These are phyloP conservation scores for Megathymus violae DNA, from an alignment of 1,140 invertebrate species.

Conservation along the genomic window DNA sequence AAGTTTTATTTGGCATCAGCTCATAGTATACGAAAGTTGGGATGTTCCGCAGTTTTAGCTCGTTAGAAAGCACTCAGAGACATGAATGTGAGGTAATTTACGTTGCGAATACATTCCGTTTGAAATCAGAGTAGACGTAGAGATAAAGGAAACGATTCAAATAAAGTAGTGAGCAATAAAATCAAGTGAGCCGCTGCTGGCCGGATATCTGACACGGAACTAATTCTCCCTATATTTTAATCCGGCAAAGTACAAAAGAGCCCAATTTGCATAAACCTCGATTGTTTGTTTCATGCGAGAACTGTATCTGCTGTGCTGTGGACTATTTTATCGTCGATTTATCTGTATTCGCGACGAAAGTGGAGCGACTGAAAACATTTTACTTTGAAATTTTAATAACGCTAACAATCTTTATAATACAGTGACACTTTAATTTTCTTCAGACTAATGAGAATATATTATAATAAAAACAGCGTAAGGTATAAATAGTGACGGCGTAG, in stretches of 20 bases:
- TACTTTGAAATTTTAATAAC: constrained; percentile 46
- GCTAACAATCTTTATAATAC: constrained; percentile 26
- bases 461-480: no score
- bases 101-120: constrained; percentile 14
- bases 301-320: constrained; percentile 75
- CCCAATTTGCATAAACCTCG: constrained; percentile 82
- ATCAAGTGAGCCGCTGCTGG: constrained; percentile 59
- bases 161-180: constrained; percentile 71
- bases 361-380: constrained; percentile 42
- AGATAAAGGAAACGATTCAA: constrained; percentile 50
- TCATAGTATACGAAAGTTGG: neutral
- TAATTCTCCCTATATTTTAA: constrained; percentile 83
- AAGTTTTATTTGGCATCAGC: neutral
- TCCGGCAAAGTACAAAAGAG: constrained; percentile 81
- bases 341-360: constrained; percentile 60
- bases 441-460: no score
- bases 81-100: constrained; percentile 17
- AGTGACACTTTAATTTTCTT: no score
- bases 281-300: constrained; percentile 80
- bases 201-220: constrained; percentile 79
- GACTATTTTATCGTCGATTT: constrained; percentile 76
- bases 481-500: no score
- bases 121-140: constrained; percentile 39
- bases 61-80: constrained; percentile 15
- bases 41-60: constrained; percentile 14